A percentile compares a stretch with the other conserved stretches of the same genome.
phyloP scores from a whole-genome alignment of 2,113 vertebrate species.

The Mesoclemmys tuberculata region DNA sequence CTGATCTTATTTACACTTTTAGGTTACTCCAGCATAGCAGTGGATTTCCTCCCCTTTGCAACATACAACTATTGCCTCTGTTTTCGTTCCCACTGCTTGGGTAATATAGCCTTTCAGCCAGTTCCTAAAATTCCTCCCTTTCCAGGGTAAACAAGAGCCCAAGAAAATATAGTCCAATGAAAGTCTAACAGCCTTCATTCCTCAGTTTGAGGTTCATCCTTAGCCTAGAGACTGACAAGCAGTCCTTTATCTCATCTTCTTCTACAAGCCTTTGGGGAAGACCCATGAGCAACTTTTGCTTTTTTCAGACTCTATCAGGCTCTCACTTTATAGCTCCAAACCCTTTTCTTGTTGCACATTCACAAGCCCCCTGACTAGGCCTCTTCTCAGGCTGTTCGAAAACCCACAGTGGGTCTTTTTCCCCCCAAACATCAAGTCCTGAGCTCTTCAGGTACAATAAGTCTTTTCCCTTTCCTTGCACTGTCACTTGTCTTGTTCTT shows the following conservation, averaged over 20 bases:
- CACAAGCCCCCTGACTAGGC: neutral
- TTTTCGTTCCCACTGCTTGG: neutral
- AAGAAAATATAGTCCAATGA: neutral
- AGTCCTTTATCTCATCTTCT: neutral
- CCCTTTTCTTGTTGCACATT: neutral
- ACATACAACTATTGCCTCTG: too few species aligned
- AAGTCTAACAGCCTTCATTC: neutral
- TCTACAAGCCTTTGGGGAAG: neutral
- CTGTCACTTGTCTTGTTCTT: neutral
- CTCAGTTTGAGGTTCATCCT: neutral
- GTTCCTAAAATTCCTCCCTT: neutral
- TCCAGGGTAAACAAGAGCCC: neutral
- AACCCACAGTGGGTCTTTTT: neutral
- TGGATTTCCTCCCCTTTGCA: neutral
- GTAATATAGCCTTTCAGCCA: neutral
- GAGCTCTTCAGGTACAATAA: neutral
- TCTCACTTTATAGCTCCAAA: neutral
- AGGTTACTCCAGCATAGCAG: neutral
- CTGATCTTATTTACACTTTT: neutral
- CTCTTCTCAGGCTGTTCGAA: neutral
- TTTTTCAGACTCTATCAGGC: neutral
- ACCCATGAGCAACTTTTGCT: neutral
- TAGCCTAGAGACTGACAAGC: neutral
- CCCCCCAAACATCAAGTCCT: too few species aligned
- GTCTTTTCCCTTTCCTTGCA: neutral